Percentiles rank a stretch among this genome's conserved stretches.
Conservation (phyloP, 2,888 invertebrate genomes). For the Neoaliturus tenellus region DNA sequence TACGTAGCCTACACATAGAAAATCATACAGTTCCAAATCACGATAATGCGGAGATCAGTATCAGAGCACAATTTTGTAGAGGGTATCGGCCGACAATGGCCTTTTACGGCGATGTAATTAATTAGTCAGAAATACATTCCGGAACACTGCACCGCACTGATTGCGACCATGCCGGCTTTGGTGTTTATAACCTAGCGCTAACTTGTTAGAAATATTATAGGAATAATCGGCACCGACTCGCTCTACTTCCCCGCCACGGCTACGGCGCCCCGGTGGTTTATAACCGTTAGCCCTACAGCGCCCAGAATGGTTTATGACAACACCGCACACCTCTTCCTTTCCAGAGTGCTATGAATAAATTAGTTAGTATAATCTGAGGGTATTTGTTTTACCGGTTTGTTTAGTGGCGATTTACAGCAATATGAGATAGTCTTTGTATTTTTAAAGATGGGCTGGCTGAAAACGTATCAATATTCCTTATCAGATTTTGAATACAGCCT, state of each 20-base stretch:
- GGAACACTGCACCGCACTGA: neutral
- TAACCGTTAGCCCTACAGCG: neutral
- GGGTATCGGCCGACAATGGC: neutral
- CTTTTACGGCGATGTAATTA: neutral
- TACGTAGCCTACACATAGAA: too few relatives aligned
- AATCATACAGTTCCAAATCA: too few relatives aligned
- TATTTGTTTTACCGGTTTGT: too few relatives aligned
- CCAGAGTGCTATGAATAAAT: too few relatives aligned
- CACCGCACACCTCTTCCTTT: neutral
- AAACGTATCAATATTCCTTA: too few relatives aligned
- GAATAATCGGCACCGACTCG: neutral
- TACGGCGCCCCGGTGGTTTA: slow-evolving; percentile 9
- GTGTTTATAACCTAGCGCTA: neutral
- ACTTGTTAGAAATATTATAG: neutral
- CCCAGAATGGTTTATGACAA: neutral
- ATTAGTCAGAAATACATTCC: neutral
- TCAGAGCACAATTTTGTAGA: too few relatives aligned
- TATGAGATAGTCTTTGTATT: too few relatives aligned
- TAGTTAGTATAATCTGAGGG: too few relatives aligned
- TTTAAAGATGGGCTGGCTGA: too few relatives aligned
- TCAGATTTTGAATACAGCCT: too few relatives aligned
- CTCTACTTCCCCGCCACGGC: slow-evolving; percentile 4
- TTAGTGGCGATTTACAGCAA: too few relatives aligned
- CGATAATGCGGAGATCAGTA: too few relatives aligned
- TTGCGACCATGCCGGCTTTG: neutral